Conservation (phyloP, 2,888 invertebrate genomes). For the Creontiades dilutus region DNA sequence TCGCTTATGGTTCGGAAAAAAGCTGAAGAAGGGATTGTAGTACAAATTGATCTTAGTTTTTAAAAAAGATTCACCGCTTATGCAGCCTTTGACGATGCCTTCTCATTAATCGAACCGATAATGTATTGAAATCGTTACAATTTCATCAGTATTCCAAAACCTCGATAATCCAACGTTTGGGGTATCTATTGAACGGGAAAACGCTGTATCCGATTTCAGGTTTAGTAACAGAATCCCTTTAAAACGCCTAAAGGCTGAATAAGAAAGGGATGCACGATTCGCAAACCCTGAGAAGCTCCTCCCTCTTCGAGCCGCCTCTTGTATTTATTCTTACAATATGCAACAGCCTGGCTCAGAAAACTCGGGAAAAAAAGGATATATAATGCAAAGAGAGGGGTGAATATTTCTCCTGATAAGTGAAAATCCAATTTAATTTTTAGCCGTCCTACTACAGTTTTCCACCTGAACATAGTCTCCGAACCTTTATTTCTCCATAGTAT, state of each 20-base stretch:
- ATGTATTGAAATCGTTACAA: too few species aligned
- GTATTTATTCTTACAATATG: slow-evolving; percentile 39
- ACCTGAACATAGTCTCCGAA: neutral
- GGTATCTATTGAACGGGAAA: too few species aligned
- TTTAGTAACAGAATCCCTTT: neutral
- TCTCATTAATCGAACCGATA: too few species aligned
- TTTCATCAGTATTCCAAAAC: too few species aligned
- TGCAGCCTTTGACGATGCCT: too few species aligned
- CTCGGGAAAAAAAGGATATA: neutral
- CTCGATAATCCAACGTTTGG: too few species aligned
- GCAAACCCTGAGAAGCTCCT: neutral
- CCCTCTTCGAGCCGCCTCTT: neutral
- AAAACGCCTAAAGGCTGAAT: neutral
- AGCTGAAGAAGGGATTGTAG: too few species aligned
- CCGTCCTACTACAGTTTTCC: neutral
- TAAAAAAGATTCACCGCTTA: too few species aligned
- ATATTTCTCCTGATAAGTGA: slow-evolving; percentile 28
- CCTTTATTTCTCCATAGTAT: too few species aligned
- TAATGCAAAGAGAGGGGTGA: slow-evolving; percentile 26
- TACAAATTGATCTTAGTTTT: too few species aligned
- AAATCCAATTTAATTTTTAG: slow-evolving; percentile 42
- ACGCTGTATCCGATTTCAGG: too few species aligned
- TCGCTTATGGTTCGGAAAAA: too few species aligned
- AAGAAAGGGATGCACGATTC: neutral
- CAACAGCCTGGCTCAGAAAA: neutral